These are phyloP conservation scores for Scaptomyza polygonia DNA, from an alignment of 2,888 invertebrate species.

Conservation along the genomic window DNA sequence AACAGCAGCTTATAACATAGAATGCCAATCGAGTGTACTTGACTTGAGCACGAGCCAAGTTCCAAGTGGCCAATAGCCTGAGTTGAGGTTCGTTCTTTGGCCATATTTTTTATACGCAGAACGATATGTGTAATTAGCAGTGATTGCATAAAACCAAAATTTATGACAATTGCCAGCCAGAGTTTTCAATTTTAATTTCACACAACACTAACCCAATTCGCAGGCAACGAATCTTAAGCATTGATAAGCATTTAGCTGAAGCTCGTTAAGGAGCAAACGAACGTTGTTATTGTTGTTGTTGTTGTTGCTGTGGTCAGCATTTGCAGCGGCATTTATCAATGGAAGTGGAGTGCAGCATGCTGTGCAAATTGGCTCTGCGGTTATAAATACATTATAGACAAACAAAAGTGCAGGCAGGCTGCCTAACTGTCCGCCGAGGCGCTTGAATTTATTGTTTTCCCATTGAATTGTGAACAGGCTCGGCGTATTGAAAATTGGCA, in stretches of 20 bases:
- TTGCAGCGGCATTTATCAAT: conserved; percentile 53
- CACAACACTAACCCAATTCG: conserved; percentile 51
- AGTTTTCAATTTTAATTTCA: conserved; percentile 12
- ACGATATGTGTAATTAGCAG: conserved; percentile 50
- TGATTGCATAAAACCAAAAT: conserved; percentile 31
- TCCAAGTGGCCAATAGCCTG: conserved; percentile 8
- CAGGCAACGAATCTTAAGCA: conserved; percentile 48
- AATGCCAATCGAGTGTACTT: conserved; percentile 59
- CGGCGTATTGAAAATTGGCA: conserved; percentile 19
- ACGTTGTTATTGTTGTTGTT: neutral
- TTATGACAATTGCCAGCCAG: conserved; percentile 41
- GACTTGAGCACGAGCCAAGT: conserved; percentile 45
- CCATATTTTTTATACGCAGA: conserved; percentile 53
- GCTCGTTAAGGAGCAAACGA: conserved; percentile 52
- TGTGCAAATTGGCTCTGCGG: conserved; percentile 71
- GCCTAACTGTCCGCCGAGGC: conserved; percentile 51
- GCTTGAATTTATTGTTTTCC: conserved; percentile 60
- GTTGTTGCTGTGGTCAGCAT: conserved; percentile 10
- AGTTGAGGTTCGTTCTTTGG: conserved; percentile 42
- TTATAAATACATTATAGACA: conserved; percentile 23
- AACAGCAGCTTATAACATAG: conserved; percentile 43
- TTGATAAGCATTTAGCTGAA: conserved; percentile 49
- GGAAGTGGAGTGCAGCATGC: conserved; percentile 52
- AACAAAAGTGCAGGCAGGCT: conserved; percentile 22
- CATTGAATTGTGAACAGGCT: conserved; percentile 41